Evolutionary conservation across 2,113 vertebrate genomes (phyloP).

Genomic region (Perognathus longimembris): DNA sequence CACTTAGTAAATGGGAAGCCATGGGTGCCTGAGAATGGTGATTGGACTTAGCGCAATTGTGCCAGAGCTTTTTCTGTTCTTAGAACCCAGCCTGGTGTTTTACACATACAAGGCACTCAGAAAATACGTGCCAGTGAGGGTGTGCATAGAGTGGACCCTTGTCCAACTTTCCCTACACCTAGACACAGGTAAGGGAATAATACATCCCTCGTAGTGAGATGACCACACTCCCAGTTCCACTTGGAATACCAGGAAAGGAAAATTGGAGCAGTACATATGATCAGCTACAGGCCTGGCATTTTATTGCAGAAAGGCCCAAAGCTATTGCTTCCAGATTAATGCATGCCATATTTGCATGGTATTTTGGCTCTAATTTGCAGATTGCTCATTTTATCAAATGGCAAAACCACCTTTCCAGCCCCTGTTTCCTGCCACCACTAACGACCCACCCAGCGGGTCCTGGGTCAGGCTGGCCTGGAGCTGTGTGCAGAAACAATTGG

Average conservation of each 20-base stretch:
- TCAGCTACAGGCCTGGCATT: conserved; percentile 36
- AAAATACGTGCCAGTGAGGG: neutral
- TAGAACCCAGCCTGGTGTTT: neutral
- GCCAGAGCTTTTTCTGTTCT: neutral
- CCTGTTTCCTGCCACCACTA: neutral
- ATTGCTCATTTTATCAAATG: conserved; percentile 56
- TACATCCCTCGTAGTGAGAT: neutral
- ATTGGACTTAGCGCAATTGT: neutral
- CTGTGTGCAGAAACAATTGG: neutral
- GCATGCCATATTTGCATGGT: conserved; percentile 22
- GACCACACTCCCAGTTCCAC: conserved; percentile 1
- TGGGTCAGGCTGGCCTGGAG: neutral
- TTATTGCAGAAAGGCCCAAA: conserved; percentile 65
- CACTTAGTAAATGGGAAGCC: neutral
- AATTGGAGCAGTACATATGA: conserved; percentile 44
- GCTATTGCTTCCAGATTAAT: conserved; percentile 62
- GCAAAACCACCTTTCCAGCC: neutral
- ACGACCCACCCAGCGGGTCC: neutral
- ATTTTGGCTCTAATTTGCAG: conserved; percentile 64
- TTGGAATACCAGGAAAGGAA: conserved; percentile 47
- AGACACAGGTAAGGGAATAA: neutral
- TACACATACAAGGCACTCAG: neutral
- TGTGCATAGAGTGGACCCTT: accelerated
- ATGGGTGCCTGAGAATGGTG: neutral
- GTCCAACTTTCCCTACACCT: neutral